Evolutionary conservation across 2,113 vertebrate species (phyloP).

Genomic region (Apaloderma vittatum): DNA sequence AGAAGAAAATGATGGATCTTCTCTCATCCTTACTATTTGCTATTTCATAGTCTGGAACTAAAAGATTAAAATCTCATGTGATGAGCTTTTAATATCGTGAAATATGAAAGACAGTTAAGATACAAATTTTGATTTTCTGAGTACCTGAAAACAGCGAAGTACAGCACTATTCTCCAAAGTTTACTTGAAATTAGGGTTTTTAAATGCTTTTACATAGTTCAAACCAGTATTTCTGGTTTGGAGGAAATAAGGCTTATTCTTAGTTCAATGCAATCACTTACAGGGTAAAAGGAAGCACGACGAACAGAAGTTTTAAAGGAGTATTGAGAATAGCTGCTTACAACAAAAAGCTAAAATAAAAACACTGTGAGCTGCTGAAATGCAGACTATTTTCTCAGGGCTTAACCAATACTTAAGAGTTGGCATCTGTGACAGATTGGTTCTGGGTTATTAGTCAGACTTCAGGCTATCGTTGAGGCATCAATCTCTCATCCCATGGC

Average conservation of each 20-base stretch:
- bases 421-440: slow-evolving; percentile 61
- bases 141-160: background rate
- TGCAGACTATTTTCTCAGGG: slow-evolving; percentile 36
- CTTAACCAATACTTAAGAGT: slow-evolving; percentile 44
- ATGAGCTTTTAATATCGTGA: slow-evolving; percentile 5
- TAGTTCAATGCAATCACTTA: background rate
- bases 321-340: background rate
- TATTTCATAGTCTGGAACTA: background rate
- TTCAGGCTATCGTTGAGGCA: slow-evolving; percentile 2
- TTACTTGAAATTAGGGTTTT: background rate
- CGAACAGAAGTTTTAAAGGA: background rate
- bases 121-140: background rate
- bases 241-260: background rate
- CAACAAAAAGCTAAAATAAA: background rate
- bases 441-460: slow-evolving; percentile 68
- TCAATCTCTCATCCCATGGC: slow-evolving; percentile 52
- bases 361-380: background rate
- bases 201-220: background rate
- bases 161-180: background rate
- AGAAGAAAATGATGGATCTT: background rate
- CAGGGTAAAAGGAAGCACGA: background rate
- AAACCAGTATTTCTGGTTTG: background rate
- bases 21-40: background rate
- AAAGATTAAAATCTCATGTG: slow-evolving; percentile 11
- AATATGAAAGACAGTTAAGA: background rate